Percentiles rank a stretch among this genome's conserved stretches.
phyloP scores from a whole-genome alignment of 2,888 invertebrate species.

The Gari tellinella region DNA sequence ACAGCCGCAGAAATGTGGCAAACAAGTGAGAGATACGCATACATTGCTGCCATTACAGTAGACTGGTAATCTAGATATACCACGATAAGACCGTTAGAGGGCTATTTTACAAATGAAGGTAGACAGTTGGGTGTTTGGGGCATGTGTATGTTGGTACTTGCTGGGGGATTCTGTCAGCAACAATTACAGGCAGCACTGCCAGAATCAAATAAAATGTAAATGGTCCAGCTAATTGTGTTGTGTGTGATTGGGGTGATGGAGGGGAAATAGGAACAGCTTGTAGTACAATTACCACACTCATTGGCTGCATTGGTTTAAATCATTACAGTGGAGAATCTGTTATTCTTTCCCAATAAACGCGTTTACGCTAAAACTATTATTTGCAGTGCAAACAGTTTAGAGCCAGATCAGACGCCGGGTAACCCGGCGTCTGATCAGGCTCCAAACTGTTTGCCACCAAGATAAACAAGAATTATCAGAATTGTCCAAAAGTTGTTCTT shows the following conservation, averaged over 20 bases:
- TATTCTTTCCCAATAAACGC: too few relatives aligned
- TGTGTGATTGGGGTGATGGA: not conserved
- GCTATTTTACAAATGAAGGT: conserved; percentile 48
- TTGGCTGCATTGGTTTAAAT: too few relatives aligned
- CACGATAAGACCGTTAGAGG: conserved; percentile 26
- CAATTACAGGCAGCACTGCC: conserved; percentile 40
- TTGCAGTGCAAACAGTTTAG: too few relatives aligned
- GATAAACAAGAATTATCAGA: too few relatives aligned
- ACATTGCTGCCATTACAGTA: conserved; percentile 40
- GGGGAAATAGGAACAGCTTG: too few relatives aligned
- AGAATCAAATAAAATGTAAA: conserved; percentile 49
- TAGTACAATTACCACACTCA: too few relatives aligned
- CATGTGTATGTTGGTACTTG: conserved; percentile 33
- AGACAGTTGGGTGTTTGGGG: conserved; percentile 39
- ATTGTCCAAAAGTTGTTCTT: too few relatives aligned
- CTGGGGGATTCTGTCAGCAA: conserved; percentile 21
- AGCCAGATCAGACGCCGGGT: too few relatives aligned
- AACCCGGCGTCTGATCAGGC: too few relatives aligned
- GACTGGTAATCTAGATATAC: conserved; percentile 53
- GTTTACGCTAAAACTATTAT: too few relatives aligned
- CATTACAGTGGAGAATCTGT: too few relatives aligned
- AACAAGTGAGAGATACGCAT: conserved; percentile 46
- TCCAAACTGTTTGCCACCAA: too few relatives aligned
- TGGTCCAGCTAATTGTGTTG: conserved; percentile 31
- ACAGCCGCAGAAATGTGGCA: conserved; percentile 33